Base-by-base conservation (phyloP, 2,113 vertebrate genomes). In the Neolamprologus variostigma region DNA sequence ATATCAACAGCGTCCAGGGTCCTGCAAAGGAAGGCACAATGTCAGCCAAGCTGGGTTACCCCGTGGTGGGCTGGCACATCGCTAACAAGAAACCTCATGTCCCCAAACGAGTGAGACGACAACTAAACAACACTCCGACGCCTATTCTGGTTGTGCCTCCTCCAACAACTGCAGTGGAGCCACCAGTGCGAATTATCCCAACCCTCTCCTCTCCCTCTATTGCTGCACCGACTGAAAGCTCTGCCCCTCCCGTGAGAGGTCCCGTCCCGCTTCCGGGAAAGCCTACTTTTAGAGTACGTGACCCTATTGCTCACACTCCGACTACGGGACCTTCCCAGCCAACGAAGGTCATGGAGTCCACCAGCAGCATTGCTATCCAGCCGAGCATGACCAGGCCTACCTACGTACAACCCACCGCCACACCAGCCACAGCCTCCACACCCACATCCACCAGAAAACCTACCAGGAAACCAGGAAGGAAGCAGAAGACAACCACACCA, bases 51-150 rank as follows among this genome's bases (percentile, higher is more conserved):
- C 97, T 99, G 40, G 98, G 98, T 50, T 99, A 98, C 89, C 99
- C 99, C 0, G 99, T 99, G 40, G 98, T 99, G 55, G 99, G 99
- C 12, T 99, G 99, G 99, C 98, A 99, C 88, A 99, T 99, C 1
- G 98, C 99, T 61, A 99, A 99, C 94, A 99, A 99, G 95, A 99
- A 99, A 83, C 98, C 98, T 28, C 96, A 97, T 35, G 92, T 98
- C 50, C 97, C 98, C 8, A 99, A 98, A 93, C 96, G 98, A 53
- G 96, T 99, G 51, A 96, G 98, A 85, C 95, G 99, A 54, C 94
- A 95, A 68, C 96, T 99, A 57, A 97, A 97, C 10, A 98, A 98
- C 90, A 99, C 98, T 8, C 98, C 99, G 1, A 99, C 99, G 0
- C 98, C 99, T 21, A 91, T 98, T 42, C 97, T 98, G 7, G 87